A percentile compares a stretch with the other conserved stretches of the same genome.
Evolutionary conservation across 2,797 vertebrate species (phyloP).

Genomic region (Pipistrellus pygmaeus): DNA sequence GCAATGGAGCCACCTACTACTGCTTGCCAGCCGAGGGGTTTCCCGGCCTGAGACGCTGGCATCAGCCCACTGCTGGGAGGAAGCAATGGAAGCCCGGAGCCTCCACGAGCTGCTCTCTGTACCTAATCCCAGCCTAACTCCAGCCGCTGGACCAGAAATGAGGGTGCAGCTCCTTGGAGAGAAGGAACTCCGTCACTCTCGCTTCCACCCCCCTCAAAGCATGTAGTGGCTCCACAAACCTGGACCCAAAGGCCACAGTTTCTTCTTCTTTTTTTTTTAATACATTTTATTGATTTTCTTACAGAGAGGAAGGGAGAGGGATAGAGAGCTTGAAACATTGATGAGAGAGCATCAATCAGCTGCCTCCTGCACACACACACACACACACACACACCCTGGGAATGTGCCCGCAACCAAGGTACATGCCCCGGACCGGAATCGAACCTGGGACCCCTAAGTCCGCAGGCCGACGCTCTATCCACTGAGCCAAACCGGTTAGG

Average conservation of each 20-base stretch:
- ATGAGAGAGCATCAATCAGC: too few relatives aligned
- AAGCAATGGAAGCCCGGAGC: background rate
- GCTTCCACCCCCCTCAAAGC: background rate
- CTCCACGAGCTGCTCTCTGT: background rate
- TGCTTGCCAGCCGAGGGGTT: background rate
- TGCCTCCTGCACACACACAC: too few relatives aligned
- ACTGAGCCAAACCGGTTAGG: too few relatives aligned
- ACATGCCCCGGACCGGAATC: too few relatives aligned
- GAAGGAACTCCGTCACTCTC: background rate
- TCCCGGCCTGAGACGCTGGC: background rate
- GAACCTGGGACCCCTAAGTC: too few relatives aligned
- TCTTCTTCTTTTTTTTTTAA: background rate
- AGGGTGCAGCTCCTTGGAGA: background rate
- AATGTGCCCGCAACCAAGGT: too few relatives aligned
- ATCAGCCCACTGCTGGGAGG: background rate
- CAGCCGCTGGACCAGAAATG: background rate
- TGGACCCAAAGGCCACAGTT: background rate
- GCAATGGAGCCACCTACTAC: background rate
- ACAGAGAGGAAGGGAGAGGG: too few relatives aligned
- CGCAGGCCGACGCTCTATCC: too few relatives aligned
- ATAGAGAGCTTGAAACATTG: too few relatives aligned
- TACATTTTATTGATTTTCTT: too few relatives aligned
- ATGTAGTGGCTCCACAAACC: background rate
- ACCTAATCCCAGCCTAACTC: background rate
- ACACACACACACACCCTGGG: too few relatives aligned